Conservation (phyloP, 2,888 invertebrate genomes). For the Vesta saturnalis region DNA sequence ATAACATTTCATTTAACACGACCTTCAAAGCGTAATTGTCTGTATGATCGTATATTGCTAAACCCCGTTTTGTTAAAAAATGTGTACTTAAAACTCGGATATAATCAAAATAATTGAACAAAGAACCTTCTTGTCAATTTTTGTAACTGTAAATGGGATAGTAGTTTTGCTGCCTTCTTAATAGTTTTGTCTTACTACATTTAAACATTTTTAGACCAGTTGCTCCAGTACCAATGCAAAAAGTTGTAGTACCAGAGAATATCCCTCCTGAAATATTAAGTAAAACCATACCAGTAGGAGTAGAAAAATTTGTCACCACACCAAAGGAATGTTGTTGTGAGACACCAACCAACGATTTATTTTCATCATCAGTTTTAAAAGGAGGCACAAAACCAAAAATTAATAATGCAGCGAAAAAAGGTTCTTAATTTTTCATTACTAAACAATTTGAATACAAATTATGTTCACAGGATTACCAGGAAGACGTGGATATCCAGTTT, state of each 20-base stretch:
- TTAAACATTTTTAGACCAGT: constrained; percentile 53
- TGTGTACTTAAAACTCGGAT: too few species aligned
- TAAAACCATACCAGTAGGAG: constrained; percentile 46
- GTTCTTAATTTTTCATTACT: not conserved
- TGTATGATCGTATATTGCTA: too few species aligned
- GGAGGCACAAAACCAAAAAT: constrained; percentile 5
- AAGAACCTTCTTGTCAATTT: too few species aligned
- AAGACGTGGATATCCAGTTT: constrained; percentile 15
- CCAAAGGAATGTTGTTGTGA: constrained; percentile 3
- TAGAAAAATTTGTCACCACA: constrained; percentile 46
- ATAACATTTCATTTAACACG: too few species aligned
- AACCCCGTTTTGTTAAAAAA: too few species aligned
- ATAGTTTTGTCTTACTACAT: too few species aligned
- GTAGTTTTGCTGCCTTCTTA: too few species aligned
- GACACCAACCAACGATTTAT: constrained; percentile 29
- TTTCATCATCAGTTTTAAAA: constrained; percentile 11
- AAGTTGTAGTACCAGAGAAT: constrained; percentile 54
- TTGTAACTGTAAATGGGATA: too few species aligned
- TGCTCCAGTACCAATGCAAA: constrained; percentile 56
- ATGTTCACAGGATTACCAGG: not conserved
- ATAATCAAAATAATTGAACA: too few species aligned
- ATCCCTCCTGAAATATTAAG: constrained; percentile 48
- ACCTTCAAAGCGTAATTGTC: too few species aligned
- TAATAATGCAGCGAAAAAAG: constrained; percentile 17
- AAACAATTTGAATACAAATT: not conserved